These are phyloP conservation scores for Porites lobata DNA, from an alignment of 92 coral and sea anemone species.

Conservation along the genomic window DNA sequence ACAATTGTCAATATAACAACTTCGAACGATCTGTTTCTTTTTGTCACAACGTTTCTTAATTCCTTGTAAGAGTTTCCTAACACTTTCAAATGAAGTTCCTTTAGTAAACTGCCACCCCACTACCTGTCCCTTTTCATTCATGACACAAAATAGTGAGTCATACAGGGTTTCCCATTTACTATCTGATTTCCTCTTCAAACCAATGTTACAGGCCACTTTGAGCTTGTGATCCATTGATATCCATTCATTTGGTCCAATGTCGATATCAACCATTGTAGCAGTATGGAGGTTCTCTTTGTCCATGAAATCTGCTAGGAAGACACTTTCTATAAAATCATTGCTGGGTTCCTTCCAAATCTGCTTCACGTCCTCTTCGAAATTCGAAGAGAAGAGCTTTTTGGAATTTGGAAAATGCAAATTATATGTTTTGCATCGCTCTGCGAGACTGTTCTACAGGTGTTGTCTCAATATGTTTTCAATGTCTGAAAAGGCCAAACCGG, in stretches of 20 bases:
- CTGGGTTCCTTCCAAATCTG: slow-evolving; percentile 8
- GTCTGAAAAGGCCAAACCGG: neutral
- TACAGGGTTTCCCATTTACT: slow-evolving; percentile 34
- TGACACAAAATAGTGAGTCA: slow-evolving; percentile 54
- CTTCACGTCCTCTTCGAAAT: no score
- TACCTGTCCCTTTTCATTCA: slow-evolving; percentile 52
- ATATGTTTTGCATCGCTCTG: neutral
- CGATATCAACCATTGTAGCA: slow-evolving; percentile 10
- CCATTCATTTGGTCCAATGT: neutral
- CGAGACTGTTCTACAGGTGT: neutral
- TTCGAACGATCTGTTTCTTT: slow-evolving; percentile 18
- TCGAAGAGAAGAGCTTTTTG: neutral
- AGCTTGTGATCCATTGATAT: slow-evolving; percentile 23
- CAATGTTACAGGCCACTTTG: slow-evolving; percentile 45
- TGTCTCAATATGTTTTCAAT: neutral
- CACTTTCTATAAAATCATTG: slow-evolving; percentile 34
- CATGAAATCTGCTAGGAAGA: slow-evolving; percentile 25
- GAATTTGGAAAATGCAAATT: neutral
- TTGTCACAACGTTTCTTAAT: slow-evolving; percentile 44
- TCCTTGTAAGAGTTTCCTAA: slow-evolving; percentile 19
- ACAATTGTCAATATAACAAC: slow-evolving; percentile 69
- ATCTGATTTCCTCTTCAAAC: neutral
- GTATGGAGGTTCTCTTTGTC: slow-evolving; percentile 23
- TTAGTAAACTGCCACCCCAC: slow-evolving; percentile 58
- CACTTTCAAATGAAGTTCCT: slow-evolving; percentile 49